A percentile compares a stretch with the other conserved stretches of the same genome.
Evolutionary conservation across 2,797 vertebrate species (phyloP).

Genomic region (Malacoctenus gilli): DNA sequence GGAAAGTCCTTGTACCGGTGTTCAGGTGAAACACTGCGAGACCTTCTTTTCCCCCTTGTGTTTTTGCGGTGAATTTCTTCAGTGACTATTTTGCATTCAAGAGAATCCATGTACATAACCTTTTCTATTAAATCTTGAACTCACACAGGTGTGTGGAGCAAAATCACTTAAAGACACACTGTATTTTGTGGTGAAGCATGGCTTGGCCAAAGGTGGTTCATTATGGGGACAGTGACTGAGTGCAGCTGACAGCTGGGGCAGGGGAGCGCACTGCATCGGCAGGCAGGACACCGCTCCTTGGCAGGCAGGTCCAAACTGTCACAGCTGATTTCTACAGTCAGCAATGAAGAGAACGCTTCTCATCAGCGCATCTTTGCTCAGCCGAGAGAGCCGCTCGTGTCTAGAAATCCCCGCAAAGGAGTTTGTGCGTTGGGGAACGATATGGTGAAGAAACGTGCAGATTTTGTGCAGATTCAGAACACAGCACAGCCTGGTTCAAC

Average conservation of each 20-base stretch:
- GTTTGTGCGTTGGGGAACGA: neutral
- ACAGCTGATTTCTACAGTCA: conserved; percentile 63
- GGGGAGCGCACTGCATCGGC: conserved; percentile 61
- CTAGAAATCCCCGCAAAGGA: neutral
- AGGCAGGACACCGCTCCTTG: conserved; percentile 70
- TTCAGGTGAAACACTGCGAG: conserved; percentile 1
- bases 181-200: conserved; percentile 23
- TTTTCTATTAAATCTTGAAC: too few relatives aligned
- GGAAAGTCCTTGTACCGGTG: conserved; percentile 9
- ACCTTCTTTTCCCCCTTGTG: too few relatives aligned
- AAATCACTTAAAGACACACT: conserved; percentile 19
- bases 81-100: too few relatives aligned
- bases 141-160: conserved; percentile 13
- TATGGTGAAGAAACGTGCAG: neutral
- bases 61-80: too few relatives aligned
- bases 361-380: conserved; percentile 73
- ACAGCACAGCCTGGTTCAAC: neutral
- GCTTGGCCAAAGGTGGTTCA: conserved; percentile 65
- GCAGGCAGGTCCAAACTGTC: conserved; percentile 77
- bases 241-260: conserved; percentile 78
- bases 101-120: too few relatives aligned
- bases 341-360: conserved; percentile 59
- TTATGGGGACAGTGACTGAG: conserved; percentile 72
- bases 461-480: too few relatives aligned
- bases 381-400: conserved; percentile 16